phyloP scores from a whole-genome alignment of 2,113 vertebrate species.

The Lagopus leucura region DNA sequence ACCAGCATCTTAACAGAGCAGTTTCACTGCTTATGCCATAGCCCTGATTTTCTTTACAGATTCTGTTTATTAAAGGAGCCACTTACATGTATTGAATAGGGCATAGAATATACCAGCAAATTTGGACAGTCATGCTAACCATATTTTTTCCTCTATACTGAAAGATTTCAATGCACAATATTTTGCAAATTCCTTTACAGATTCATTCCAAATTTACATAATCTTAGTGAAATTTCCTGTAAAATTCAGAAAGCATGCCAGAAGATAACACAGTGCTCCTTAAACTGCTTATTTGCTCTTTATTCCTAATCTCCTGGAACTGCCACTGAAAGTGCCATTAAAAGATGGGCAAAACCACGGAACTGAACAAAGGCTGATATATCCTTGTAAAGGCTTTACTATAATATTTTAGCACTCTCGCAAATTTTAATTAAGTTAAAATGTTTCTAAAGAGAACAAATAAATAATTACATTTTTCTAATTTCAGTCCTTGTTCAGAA shows the following conservation, averaged over 20 bases:
- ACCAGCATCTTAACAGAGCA: not conserved
- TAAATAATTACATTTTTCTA: not conserved
- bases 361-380: not conserved
- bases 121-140: not conserved
- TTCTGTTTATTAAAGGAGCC: not conserved
- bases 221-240: not conserved
- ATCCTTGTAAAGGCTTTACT: not conserved
- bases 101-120: not conserved
- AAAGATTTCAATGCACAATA: not conserved
- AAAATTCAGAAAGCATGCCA: not conserved
- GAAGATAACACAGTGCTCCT: not conserved
- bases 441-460: not conserved
- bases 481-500: not conserved
- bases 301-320: not conserved
- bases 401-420: not conserved
- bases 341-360: not conserved
- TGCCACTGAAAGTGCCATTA: not conserved
- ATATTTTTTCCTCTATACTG: not conserved
- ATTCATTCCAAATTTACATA: not conserved
- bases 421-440: not conserved
- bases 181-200: not conserved
- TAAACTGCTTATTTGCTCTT: not conserved
- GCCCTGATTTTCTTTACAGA: not conserved
- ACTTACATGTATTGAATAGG: not conserved
- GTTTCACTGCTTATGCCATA: not conserved